phyloP scores from a whole-genome alignment of 2,113 vertebrate genomes.

The Pavo muticus region DNA sequence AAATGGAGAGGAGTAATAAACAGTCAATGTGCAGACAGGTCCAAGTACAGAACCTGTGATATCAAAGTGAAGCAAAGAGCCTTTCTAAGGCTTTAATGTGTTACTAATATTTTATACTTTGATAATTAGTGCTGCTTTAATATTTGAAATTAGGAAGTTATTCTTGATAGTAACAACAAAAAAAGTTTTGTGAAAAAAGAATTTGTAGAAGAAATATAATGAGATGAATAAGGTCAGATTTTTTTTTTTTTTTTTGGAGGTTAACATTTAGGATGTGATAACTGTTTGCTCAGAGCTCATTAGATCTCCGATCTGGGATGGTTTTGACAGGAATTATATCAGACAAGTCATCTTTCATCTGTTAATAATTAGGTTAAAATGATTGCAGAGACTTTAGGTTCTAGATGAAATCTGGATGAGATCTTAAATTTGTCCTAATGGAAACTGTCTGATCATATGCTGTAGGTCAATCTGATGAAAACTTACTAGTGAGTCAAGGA shows the following conservation, averaged over 20 bases:
- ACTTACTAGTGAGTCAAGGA: neutral
- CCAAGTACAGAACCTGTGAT: neutral
- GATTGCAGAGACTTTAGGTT: neutral
- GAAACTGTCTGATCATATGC: neutral
- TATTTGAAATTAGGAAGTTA: neutral
- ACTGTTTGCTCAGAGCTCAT: neutral
- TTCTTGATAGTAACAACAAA: neutral
- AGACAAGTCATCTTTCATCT: slow-evolving; percentile 23
- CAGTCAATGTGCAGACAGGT: accelerated
- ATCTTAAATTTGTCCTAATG: slow-evolving; percentile 14
- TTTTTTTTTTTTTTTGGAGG: neutral
- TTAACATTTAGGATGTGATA: neutral
- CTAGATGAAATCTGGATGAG: slow-evolving; percentile 33
- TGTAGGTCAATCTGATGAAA: slow-evolving; percentile 33
- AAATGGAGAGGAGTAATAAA: neutral
- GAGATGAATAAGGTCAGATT: neutral
- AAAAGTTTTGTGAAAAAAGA: neutral
- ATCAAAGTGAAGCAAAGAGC: neutral
- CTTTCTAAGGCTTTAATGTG: neutral
- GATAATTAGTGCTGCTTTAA: neutral
- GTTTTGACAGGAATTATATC: slow-evolving; percentile 27
- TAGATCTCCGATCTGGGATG: neutral
- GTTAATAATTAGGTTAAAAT: slow-evolving; percentile 6
- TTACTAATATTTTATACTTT: neutral
- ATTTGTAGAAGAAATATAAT: neutral